These are phyloP conservation scores for Rhimphoctona megacephalus DNA, from an alignment of 2,888 invertebrate species.

Conservation along the genomic window DNA sequence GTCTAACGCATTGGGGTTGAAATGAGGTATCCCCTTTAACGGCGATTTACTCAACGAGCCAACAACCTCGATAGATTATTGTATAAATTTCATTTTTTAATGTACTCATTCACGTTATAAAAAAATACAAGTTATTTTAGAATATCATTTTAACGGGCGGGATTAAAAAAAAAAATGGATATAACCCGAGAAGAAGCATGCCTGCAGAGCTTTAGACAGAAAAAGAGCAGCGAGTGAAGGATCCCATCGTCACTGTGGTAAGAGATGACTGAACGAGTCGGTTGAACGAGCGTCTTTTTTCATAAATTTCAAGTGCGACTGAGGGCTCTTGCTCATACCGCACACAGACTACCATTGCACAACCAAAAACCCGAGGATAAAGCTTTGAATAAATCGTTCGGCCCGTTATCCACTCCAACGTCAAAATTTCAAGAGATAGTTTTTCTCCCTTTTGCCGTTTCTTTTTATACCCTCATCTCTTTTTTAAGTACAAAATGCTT, in stretches of 20 bases:
- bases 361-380: constrained; percentile 76
- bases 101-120: background rate
- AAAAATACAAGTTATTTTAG: background rate
- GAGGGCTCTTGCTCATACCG: constrained; percentile 58
- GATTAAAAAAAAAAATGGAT: constrained; percentile 63
- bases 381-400: constrained; percentile 84
- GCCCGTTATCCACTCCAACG: constrained; percentile 83
- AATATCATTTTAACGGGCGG: constrained; percentile 39
- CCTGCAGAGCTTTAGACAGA: constrained; percentile 54
- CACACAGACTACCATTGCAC: constrained; percentile 42
- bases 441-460: constrained; percentile 63
- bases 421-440: constrained; percentile 76
- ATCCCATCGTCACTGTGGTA: constrained; percentile 80
- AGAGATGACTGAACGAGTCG: constrained; percentile 84
- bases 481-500: constrained; percentile 6
- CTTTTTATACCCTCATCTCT: constrained; percentile 47
- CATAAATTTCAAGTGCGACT: constrained; percentile 83
- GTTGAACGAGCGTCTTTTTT: constrained; percentile 84
- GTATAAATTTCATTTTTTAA: constrained; percentile 4
- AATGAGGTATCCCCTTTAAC: constrained; percentile 82
- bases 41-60: constrained; percentile 71
- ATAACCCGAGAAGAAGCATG: constrained; percentile 56
- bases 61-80: constrained; percentile 73
- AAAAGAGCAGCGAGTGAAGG: constrained; percentile 74
- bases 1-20: constrained; percentile 37